A percentile compares a stretch with the other conserved stretches of the same genome.
These are phyloP conservation scores for Urocynchramus pylzowi DNA, from an alignment of 2,113 vertebrate genomes.

Conservation along the genomic window DNA sequence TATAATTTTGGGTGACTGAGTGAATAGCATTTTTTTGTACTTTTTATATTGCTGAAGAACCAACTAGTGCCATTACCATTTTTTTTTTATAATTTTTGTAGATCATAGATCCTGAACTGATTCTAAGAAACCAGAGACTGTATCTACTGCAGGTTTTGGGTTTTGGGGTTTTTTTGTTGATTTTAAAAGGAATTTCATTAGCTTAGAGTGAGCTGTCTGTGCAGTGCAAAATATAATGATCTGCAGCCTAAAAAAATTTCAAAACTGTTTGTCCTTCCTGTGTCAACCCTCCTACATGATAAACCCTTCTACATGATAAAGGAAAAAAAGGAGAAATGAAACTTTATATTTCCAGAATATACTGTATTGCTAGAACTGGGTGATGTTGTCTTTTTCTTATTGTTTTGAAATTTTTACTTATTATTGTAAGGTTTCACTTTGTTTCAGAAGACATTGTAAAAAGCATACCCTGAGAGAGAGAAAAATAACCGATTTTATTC, in stretches of 20 bases:
- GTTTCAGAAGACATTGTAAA: background rate
- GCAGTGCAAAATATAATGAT: background rate
- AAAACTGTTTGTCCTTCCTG: background rate
- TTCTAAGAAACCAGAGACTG: background rate
- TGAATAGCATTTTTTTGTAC: background rate
- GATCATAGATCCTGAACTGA: background rate
- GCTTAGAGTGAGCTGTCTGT: background rate
- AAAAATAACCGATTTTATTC: background rate
- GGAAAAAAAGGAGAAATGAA: background rate
- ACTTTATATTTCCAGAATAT: background rate
- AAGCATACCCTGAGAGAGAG: background rate
- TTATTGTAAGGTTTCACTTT: background rate
- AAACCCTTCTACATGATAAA: no score
- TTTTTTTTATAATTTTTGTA: background rate
- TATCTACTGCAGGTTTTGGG: rapidly evolving
- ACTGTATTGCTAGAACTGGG: background rate
- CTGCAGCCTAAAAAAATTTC: background rate
- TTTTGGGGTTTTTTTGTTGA: no score
- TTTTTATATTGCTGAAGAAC: background rate
- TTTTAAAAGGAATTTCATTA: background rate
- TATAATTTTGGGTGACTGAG: background rate
- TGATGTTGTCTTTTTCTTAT: background rate
- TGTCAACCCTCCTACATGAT: background rate
- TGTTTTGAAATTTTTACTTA: background rate
- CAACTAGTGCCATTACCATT: background rate